phyloP scores from a whole-genome alignment of 2,113 vertebrate species.

The Oreochromis spilurus region DNA sequence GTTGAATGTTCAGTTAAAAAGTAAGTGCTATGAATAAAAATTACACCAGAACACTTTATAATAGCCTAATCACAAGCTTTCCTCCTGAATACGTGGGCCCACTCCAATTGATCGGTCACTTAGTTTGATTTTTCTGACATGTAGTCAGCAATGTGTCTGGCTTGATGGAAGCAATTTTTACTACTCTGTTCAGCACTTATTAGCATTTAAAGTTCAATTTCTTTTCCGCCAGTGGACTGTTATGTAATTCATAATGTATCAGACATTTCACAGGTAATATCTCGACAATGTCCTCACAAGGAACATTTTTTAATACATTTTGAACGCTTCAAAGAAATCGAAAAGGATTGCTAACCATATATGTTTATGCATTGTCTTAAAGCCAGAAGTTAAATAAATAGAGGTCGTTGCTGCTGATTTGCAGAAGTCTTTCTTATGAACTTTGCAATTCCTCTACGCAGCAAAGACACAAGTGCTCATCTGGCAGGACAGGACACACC shows the following conservation, averaged over 20 bases:
- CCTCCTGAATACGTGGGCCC: slow-evolving; percentile 20
- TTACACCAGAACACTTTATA: not conserved
- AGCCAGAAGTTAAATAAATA: not conserved
- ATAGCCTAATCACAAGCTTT: not conserved
- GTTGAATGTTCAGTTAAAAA: not conserved
- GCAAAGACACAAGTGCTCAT: slow-evolving; percentile 12
- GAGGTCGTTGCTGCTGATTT: not conserved
- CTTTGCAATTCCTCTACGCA: not conserved
- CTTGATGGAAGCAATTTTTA: slow-evolving; percentile 44
- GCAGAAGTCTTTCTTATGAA: not conserved
- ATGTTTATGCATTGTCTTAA: not conserved
- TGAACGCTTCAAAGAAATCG: not conserved
- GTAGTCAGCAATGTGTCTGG: slow-evolving; percentile 49
- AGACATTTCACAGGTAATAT: not conserved
- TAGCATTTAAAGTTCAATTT: slow-evolving; percentile 34
- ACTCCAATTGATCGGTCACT: slow-evolving; percentile 55
- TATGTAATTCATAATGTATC: not conserved
- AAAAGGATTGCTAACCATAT: not conserved
- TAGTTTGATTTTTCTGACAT: slow-evolving; percentile 44
- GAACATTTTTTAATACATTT: not conserved
- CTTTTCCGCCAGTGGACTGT: not conserved
- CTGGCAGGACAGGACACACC: not conserved
- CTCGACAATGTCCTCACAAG: not conserved
- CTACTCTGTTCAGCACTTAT: slow-evolving; percentile 46
- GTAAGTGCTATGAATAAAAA: slow-evolving; percentile 33